A percentile compares a stretch with the other conserved stretches of the same genome.
phyloP scores from a whole-genome alignment of 2,797 vertebrate species.

The Sebastes itinus region DNA sequence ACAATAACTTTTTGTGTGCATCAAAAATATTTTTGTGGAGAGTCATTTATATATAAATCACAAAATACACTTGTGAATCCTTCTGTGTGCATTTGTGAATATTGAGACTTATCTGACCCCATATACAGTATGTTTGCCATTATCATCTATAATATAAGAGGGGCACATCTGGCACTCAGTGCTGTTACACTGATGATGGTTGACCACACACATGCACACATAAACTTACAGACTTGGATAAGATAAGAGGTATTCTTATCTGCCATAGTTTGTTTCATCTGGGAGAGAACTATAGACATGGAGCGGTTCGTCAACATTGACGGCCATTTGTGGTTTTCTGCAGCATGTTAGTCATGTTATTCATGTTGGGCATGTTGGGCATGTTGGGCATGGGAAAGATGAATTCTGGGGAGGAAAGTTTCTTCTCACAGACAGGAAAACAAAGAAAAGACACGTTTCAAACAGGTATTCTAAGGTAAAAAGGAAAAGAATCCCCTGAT shows the following conservation, averaged over 20 bases:
- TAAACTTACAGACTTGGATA: conserved; percentile 30
- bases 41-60: too few relatives aligned
- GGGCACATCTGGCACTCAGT: conserved; percentile 69
- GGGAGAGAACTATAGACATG: neutral
- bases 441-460: neutral
- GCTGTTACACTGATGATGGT: conserved; percentile 31
- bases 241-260: conserved; percentile 10
- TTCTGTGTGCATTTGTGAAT: neutral
- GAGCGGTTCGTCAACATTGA: neutral
- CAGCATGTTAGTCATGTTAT: neutral
- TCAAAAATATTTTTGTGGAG: too few relatives aligned
- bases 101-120: too few relatives aligned
- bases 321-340: conserved; percentile 25
- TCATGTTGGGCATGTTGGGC: neutral
- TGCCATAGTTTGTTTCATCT: conserved; percentile 8
- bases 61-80: too few relatives aligned
- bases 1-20: too few relatives aligned
- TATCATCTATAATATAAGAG: conserved; percentile 75
- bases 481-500: neutral
- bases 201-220: conserved; percentile 43
- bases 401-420: neutral
- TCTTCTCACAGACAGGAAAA: neutral
- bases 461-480: neutral
- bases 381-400: neutral
- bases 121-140: conserved; percentile 26